Evolutionary conservation across 1,140 invertebrate genomes (phyloP).

Genomic region (Brachystomella parvula): DNA sequence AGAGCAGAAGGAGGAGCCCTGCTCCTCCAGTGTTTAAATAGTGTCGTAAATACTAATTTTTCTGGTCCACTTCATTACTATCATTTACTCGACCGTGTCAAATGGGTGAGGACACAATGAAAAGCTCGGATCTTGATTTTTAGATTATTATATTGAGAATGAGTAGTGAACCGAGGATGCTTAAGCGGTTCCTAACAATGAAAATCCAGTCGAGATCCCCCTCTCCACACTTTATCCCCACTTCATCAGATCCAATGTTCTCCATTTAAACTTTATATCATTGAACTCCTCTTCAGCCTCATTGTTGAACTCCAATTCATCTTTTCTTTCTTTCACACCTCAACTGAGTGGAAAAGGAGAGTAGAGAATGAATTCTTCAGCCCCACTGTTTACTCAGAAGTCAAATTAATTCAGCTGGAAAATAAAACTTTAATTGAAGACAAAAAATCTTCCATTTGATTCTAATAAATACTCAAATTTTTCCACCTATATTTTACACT

Average conservation of each 20-base stretch:
- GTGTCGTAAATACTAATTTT: background rate
- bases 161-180: background rate
- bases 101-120: background rate
- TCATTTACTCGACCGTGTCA: background rate
- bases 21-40: background rate
- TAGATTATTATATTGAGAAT: background rate
- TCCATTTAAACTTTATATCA: too few relatives aligned
- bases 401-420: background rate
- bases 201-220: background rate
- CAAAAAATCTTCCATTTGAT: background rate
- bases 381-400: background rate
- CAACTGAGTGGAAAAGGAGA: background rate
- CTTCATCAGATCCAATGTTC: background rate
- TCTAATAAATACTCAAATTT: background rate
- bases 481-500: background rate
- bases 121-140: background rate
- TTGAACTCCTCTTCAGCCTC: too few relatives aligned
- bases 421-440: background rate
- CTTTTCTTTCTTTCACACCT: background rate
- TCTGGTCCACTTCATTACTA: background rate
- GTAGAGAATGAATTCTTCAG: background rate
- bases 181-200: background rate
- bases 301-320: background rate
- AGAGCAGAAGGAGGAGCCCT: too few relatives aligned
- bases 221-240: background rate